A percentile compares a stretch with the other conserved stretches of the same genome.
Conservation (phyloP, 2,113 vertebrate species). For the Varanus komodoensis region DNA sequence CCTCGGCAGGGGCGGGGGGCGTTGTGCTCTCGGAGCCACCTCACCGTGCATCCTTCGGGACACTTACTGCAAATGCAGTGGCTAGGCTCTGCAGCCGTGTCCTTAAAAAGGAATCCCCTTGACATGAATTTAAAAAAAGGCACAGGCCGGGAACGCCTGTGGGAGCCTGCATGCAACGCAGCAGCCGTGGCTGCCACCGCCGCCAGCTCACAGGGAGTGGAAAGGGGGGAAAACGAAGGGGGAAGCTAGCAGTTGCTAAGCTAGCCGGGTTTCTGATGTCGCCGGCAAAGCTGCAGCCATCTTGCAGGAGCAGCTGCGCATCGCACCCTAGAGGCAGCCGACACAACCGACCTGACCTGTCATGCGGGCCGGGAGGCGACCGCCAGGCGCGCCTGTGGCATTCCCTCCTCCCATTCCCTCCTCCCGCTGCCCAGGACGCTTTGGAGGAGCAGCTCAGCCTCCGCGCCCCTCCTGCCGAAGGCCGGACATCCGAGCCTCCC, state of each 20-base stretch:
- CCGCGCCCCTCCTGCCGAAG: background rate
- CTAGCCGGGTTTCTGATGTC: background rate
- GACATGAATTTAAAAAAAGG: background rate
- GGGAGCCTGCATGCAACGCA: background rate
- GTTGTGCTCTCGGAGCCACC: background rate
- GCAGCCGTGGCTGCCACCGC: background rate
- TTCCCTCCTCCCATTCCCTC: background rate
- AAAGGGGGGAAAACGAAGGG: no score
- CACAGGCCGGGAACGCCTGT: background rate
- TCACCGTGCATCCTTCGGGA: background rate
- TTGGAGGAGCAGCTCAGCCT: background rate
- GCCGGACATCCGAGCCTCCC: no score
- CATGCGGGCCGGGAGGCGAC: background rate
- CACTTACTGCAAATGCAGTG: constrained; percentile 24
- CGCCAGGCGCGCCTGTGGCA: background rate
- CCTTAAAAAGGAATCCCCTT: background rate
- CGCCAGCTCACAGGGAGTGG: background rate
- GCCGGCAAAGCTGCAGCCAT: background rate
- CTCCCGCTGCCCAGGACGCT: background rate
- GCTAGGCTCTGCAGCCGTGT: constrained; percentile 6
- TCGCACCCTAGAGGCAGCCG: constrained; percentile 39
- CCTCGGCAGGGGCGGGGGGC: background rate
- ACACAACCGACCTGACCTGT: background rate
- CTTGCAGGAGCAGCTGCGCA: background rate
- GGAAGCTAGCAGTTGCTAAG: constrained; percentile 8